Percentiles rank a stretch among this genome's conserved stretches.
Evolutionary conservation across 2,113 vertebrate genomes (phyloP).

Genomic region (Pipa parva): DNA sequence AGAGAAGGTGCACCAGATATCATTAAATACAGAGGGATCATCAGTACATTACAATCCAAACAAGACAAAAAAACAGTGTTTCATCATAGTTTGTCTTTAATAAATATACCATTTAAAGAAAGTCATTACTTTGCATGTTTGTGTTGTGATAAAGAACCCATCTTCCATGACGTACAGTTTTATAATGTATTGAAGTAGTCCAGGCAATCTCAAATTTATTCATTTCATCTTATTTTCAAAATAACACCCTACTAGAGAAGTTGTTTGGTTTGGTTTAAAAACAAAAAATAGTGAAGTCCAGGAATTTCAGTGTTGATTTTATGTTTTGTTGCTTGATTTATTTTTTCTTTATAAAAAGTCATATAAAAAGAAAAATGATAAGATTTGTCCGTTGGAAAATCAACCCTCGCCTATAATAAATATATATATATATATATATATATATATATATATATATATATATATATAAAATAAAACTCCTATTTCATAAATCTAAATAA

Average conservation of each 20-base stretch:
- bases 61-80: too few relatives aligned
- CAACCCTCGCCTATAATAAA: neutral
- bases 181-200: too few relatives aligned
- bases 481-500: neutral
- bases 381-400: neutral
- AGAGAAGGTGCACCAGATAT: too few relatives aligned
- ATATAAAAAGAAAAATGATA: neutral
- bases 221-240: neutral
- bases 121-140: neutral
- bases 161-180: neutral
- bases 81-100: neutral
- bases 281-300: too few relatives aligned
- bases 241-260: neutral
- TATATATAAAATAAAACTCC: too few relatives aligned
- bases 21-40: too few relatives aligned
- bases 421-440: neutral
- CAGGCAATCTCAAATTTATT: neutral
- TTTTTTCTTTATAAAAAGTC: neutral
- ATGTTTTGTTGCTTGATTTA: neutral
- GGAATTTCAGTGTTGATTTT: too few relatives aligned
- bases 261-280: neutral
- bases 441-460: neutral
- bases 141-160: neutral
- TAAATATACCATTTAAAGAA: neutral
- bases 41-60: too few relatives aligned